These are phyloP conservation scores for Epinephelus awoara DNA, from an alignment of 2,797 vertebrate species.

Conservation along the genomic window DNA sequence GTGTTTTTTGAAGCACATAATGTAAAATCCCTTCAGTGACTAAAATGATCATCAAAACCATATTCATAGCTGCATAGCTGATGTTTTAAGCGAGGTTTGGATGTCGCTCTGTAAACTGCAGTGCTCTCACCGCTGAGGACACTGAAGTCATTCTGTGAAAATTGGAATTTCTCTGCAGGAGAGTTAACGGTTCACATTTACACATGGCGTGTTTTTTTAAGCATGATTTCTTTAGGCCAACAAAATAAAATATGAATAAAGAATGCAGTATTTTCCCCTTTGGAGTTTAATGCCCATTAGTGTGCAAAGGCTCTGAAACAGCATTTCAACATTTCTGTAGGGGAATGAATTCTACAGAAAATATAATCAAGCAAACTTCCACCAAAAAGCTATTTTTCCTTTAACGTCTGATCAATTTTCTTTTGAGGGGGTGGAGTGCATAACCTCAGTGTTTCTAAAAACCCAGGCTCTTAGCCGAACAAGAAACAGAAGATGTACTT, in stretches of 20 bases:
- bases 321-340: not conserved
- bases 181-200: constrained; percentile 13
- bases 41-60: constrained; percentile 30
- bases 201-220: not conserved
- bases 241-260: constrained; percentile 6
- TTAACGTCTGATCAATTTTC: not conserved
- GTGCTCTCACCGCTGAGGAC: not conserved
- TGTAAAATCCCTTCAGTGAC: constrained; percentile 25
- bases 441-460: constrained; percentile 20
- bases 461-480: not conserved
- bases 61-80: constrained; percentile 7
- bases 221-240: not conserved
- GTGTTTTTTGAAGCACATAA: constrained; percentile 24
- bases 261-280: not conserved
- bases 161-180: constrained; percentile 12
- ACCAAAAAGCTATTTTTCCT: not conserved
- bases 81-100: constrained; percentile 3
- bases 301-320: not conserved
- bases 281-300: not conserved
- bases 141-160: not conserved
- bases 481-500: not conserved
- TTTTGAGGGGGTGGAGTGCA: not conserved
- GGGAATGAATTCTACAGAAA: not conserved
- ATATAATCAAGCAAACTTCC: not conserved
- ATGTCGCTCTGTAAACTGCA: constrained; percentile 6